A percentile compares a stretch with the other conserved stretches of the same genome.
phyloP scores from a whole-genome alignment of 2,113 vertebrate species.

The Columbina picui region DNA sequence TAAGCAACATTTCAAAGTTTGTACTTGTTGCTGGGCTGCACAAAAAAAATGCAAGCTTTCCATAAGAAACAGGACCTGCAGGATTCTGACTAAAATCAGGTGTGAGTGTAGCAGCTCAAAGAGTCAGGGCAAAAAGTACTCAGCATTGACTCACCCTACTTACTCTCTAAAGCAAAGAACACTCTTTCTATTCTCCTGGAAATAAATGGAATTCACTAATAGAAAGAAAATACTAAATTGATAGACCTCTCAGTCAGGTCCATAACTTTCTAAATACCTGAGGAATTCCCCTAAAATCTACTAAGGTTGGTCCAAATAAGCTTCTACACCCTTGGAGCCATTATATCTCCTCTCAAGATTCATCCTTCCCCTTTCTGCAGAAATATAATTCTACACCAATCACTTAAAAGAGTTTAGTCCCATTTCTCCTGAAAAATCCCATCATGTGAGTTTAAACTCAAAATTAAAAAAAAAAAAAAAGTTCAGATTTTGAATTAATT shows the following conservation, averaged over 20 bases:
- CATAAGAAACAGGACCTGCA: neutral
- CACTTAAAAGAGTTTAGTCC: neutral
- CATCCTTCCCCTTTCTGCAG: neutral
- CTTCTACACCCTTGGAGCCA: neutral
- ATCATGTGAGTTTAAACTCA: neutral
- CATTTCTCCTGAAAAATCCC: neutral
- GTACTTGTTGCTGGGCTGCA: neutral
- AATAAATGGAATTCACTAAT: neutral
- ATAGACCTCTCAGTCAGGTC: neutral
- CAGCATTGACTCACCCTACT: neutral
- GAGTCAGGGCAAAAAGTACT: neutral
- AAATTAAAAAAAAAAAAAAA: neutral
- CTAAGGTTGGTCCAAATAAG: neutral
- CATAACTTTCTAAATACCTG: neutral
- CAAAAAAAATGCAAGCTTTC: neutral
- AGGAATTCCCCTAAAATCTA: neutral
- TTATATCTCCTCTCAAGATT: neutral
- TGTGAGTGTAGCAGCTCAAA: neutral
- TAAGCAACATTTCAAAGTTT: neutral
- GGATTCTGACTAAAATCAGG: neutral
- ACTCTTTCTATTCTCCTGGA: neutral
- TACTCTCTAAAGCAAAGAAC: neutral
- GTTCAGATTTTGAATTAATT: neutral
- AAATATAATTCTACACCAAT: neutral
- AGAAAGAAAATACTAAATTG: neutral